phyloP scores from a whole-genome alignment of 2,113 vertebrate genomes.

The Nyctibius bracteatus region DNA sequence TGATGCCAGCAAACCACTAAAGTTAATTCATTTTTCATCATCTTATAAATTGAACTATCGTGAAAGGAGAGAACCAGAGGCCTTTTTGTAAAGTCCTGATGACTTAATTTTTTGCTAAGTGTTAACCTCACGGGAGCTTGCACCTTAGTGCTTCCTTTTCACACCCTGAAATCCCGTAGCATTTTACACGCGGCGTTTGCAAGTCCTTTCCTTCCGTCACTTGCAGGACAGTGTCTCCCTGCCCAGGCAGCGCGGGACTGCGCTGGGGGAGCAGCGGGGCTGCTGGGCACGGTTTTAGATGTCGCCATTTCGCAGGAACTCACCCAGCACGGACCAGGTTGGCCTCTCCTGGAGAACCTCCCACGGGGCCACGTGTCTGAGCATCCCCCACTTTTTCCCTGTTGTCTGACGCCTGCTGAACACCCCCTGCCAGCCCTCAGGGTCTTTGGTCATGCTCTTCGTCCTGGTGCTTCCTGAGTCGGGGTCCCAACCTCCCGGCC shows the following conservation, averaged over 20 bases:
- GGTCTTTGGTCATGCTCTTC: background rate
- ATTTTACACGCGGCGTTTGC: accelerated
- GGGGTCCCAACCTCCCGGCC: background rate
- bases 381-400: background rate
- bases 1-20: background rate
- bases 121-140: background rate
- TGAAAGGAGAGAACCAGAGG: background rate
- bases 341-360: background rate
- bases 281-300: accelerated
- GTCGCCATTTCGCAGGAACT: background rate
- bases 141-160: background rate
- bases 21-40: conserved; percentile 22
- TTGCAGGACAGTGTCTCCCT: accelerated
- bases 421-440: accelerated
- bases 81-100: background rate
- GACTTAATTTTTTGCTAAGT: background rate
- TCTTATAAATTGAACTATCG: background rate
- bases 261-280: accelerated
- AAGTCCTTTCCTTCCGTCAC: background rate
- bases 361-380: accelerated
- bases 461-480: accelerated
- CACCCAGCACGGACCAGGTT: background rate
- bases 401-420: background rate
- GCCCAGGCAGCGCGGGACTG: background rate
- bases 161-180: background rate